Conservation (phyloP, 2,888 invertebrate species). For the Archips crataeganus region DNA sequence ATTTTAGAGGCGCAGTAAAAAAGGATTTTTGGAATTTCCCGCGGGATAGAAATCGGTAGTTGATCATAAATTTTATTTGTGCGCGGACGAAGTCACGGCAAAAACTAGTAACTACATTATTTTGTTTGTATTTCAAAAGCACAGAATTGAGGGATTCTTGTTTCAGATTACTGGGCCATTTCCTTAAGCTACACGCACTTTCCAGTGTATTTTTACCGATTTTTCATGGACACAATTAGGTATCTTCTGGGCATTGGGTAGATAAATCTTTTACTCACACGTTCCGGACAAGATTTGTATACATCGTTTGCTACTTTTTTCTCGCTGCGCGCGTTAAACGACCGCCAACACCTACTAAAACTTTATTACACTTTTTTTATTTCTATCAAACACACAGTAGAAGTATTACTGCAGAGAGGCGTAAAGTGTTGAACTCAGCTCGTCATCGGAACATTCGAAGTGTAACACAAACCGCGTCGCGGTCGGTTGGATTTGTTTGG, state of each 20-base stretch:
- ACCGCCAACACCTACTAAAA: slow-evolving; percentile 3
- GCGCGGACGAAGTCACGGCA: too few relatives aligned
- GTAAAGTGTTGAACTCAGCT: slow-evolving; percentile 3
- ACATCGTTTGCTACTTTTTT: slow-evolving; percentile 1
- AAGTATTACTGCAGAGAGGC: slow-evolving; percentile 12
- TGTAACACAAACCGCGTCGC: slow-evolving; percentile 21
- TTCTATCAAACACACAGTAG: not conserved
- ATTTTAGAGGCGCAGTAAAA: too few relatives aligned
- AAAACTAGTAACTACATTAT: too few relatives aligned
- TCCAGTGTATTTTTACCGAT: not conserved
- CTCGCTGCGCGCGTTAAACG: not conserved
- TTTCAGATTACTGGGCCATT: too few relatives aligned
- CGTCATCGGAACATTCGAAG: slow-evolving; percentile 2
- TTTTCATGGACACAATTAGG: not conserved
- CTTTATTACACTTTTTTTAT: slow-evolving; percentile 11
- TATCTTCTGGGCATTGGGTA: not conserved
- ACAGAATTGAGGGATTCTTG: too few relatives aligned
- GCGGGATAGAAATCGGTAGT: too few relatives aligned
- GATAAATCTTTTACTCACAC: not conserved
- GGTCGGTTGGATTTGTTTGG: slow-evolving; percentile 14
- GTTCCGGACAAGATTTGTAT: not conserved
- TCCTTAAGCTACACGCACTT: too few relatives aligned
- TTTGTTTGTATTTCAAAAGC: too few relatives aligned
- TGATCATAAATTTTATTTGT: too few relatives aligned
- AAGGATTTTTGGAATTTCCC: too few relatives aligned